Conservation (phyloP, 2,888 invertebrate genomes). For the Calephelis perditalis region DNA sequence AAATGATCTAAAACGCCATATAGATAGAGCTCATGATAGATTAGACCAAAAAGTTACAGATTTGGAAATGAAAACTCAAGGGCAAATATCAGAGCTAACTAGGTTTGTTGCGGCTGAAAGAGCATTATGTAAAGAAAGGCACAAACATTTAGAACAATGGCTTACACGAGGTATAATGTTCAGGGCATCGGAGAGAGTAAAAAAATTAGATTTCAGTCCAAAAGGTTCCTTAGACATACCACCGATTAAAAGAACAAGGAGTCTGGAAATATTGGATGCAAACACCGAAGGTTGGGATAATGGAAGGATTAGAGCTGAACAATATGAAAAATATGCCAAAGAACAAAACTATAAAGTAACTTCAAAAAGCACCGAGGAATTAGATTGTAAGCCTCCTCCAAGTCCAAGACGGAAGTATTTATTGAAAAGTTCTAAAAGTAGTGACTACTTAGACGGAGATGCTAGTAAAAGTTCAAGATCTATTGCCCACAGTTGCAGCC, state of each 20-base stretch:
- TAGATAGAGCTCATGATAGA: slow-evolving; percentile 87
- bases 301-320: slow-evolving; percentile 51
- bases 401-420: slow-evolving; percentile 52
- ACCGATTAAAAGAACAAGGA: slow-evolving; percentile 82
- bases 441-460: slow-evolving; percentile 61
- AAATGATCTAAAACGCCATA: slow-evolving; percentile 86
- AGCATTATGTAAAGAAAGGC: slow-evolving; percentile 80
- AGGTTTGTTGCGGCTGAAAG: slow-evolving; percentile 82
- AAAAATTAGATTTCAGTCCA: slow-evolving; percentile 65
- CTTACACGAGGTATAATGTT: slow-evolving; percentile 80
- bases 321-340: slow-evolving; percentile 60
- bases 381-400: slow-evolving; percentile 52
- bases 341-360: slow-evolving; percentile 60
- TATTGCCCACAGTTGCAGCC: slow-evolving; percentile 36
- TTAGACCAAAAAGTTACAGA: slow-evolving; percentile 90
- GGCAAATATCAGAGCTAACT: slow-evolving; percentile 83
- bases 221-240: slow-evolving; percentile 75
- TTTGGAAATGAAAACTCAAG: slow-evolving; percentile 84
- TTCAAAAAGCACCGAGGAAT: slow-evolving; percentile 73
- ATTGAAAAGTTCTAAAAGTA: slow-evolving; percentile 62
- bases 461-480: slow-evolving; percentile 52
- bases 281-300: slow-evolving; percentile 64
- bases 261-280: slow-evolving; percentile 82
- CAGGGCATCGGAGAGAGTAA: slow-evolving; percentile 74
- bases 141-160: slow-evolving; percentile 84